Percentiles rank a stretch among this genome's conserved stretches.
Evolutionary conservation across 2,797 vertebrate genomes (phyloP).

Genomic region (Protonibea diacanthus): DNA sequence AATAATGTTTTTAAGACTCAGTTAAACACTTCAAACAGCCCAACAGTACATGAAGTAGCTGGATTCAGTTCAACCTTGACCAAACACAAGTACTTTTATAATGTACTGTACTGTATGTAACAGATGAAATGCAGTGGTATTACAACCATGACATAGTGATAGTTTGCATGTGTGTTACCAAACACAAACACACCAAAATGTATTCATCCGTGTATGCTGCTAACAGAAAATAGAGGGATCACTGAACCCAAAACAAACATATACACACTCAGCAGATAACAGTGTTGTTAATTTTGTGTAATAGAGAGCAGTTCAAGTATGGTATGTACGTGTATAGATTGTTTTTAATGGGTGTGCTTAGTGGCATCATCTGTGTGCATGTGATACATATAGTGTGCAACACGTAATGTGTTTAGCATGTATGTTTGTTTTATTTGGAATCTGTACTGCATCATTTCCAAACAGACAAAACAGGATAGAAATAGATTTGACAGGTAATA

Average conservation of each 20-base stretch:
- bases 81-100: too few relatives aligned
- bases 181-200: constrained; percentile 1
- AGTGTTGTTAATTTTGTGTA: not conserved
- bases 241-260: constrained; percentile 31
- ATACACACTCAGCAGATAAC: constrained; percentile 5
- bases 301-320: not conserved
- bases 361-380: not conserved
- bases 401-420: not conserved
- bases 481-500: not conserved
- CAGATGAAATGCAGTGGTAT: not conserved
- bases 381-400: not conserved
- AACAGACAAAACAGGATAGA: not conserved
- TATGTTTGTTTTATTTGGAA: not conserved
- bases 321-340: not conserved
- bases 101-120: not conserved
- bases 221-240: constrained; percentile 3
- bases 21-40: not conserved
- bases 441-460: not conserved
- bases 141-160: not conserved
- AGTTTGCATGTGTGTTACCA: not conserved
- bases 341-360: too few relatives aligned
- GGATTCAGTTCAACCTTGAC: not conserved
- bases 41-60: not conserved
- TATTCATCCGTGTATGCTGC: constrained; percentile 13
- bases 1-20: not conserved